Percentiles rank a stretch among this genome's conserved stretches.
phyloP scores from a whole-genome alignment of 2,113 vertebrate species.

The Ptychochromis oligacanthus region DNA sequence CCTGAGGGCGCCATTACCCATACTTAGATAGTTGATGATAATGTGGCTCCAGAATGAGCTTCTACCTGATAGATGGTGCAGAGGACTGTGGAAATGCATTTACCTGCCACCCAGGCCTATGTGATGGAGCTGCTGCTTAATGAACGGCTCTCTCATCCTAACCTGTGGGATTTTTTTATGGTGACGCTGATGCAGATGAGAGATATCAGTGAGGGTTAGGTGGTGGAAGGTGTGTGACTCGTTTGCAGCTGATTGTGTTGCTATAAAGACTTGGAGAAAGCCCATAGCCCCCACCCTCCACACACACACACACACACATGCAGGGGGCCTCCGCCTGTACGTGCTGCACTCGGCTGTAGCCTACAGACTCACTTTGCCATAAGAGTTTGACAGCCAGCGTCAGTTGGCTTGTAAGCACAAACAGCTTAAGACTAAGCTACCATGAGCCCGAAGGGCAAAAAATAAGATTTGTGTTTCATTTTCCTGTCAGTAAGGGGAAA shows the following conservation, averaged over 20 bases:
- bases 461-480: conserved; percentile 30
- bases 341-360: conserved; percentile 31
- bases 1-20: not conserved
- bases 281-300: conserved; percentile 12
- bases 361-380: conserved; percentile 58
- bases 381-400: conserved; percentile 48
- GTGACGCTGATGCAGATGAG: not conserved
- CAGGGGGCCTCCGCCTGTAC: conserved; percentile 7
- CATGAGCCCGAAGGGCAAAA: conserved; percentile 58
- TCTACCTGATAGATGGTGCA: not conserved
- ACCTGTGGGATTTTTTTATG: not conserved
- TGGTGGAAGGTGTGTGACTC: not conserved
- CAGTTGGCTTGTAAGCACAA: conserved; percentile 64
- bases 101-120: not conserved
- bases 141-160: not conserved
- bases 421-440: conserved; percentile 59
- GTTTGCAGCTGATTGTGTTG: not conserved
- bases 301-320: too few relatives aligned
- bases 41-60: not conserved
- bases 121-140: not conserved
- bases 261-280: conserved; percentile 27
- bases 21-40: not conserved
- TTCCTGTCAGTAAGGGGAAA: conserved; percentile 58
- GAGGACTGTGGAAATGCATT: not conserved
- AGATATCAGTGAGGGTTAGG: not conserved